Conservation (phyloP, 1,140 invertebrate species). For the Diorhabda carinulata region DNA sequence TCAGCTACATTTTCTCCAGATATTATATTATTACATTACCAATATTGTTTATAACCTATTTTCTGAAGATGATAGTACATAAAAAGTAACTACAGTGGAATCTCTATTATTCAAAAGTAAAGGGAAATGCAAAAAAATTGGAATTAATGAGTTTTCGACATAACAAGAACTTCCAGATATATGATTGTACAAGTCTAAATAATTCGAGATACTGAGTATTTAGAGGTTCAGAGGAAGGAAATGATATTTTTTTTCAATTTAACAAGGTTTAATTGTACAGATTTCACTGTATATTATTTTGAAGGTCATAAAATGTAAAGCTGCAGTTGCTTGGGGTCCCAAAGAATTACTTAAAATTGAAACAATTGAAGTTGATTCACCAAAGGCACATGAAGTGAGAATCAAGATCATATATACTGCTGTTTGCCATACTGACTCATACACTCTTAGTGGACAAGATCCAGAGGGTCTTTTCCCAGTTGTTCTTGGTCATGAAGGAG, state of each 20-base stretch:
- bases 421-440: slow-evolving; percentile 97
- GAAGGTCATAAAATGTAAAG: slow-evolving; percentile 74
- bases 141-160: too few relatives aligned
- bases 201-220: too few relatives aligned
- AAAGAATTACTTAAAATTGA: slow-evolving; percentile 85
- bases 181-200: too few relatives aligned
- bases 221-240: too few relatives aligned
- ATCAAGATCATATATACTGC: slow-evolving; percentile 80
- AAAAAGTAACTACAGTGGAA: too few relatives aligned
- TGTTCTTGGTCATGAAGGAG: slow-evolving; percentile 91
- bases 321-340: slow-evolving; percentile 88
- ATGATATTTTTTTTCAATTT: background rate
- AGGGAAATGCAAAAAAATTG: too few relatives aligned
- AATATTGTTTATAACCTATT: too few relatives aligned
- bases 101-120: too few relatives aligned
- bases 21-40: too few relatives aligned
- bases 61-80: too few relatives aligned
- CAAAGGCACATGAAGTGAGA: slow-evolving; percentile 81
- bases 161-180: too few relatives aligned
- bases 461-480: slow-evolving; percentile 93
- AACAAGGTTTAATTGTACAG: background rate
- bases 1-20: too few relatives aligned
- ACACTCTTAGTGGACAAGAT: slow-evolving; percentile 88
- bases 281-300: background rate
- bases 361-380: slow-evolving; percentile 90